These are phyloP conservation scores for Lithobates sylvaticus DNA, from an alignment of 2,797 vertebrate genomes.

Conservation along the genomic window DNA sequence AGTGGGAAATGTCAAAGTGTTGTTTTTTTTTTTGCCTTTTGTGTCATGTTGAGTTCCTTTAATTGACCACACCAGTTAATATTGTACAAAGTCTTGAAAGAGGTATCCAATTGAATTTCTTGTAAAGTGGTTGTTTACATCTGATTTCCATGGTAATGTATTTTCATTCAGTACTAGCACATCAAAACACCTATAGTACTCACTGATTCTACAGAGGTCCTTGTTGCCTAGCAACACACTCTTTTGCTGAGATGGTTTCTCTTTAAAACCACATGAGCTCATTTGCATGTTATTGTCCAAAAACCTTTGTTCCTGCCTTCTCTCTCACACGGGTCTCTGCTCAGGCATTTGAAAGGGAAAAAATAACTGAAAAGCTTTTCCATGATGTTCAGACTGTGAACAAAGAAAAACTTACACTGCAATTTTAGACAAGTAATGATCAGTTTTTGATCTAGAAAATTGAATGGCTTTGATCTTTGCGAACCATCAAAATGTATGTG, in stretches of 20 bases:
- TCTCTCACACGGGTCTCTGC: conserved; percentile 35
- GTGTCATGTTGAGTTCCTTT: no score
- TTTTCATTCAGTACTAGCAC: background rate
- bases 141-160: background rate
- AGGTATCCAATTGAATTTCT: background rate
- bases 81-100: background rate
- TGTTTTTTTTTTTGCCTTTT: no score
- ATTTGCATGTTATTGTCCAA: conserved; percentile 59
- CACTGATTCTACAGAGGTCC: conserved; percentile 3
- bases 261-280: conserved; percentile 39
- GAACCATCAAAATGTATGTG: conserved; percentile 2
- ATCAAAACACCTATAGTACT: conserved; percentile 8
- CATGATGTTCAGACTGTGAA: conserved; percentile 18
- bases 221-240: conserved; percentile 50
- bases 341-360: conserved; percentile 36
- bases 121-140: background rate
- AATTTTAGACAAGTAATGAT: conserved; percentile 41
- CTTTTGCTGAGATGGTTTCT: conserved; percentile 28
- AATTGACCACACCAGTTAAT: background rate
- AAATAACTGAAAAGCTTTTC: conserved; percentile 20
- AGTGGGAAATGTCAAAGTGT: no score
- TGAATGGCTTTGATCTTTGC: conserved; percentile 29
- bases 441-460: conserved; percentile 34
- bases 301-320: conserved; percentile 51
- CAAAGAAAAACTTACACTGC: conserved; percentile 38